Conservation (phyloP, 2,113 vertebrate genomes). For the Hassar affinis region DNA sequence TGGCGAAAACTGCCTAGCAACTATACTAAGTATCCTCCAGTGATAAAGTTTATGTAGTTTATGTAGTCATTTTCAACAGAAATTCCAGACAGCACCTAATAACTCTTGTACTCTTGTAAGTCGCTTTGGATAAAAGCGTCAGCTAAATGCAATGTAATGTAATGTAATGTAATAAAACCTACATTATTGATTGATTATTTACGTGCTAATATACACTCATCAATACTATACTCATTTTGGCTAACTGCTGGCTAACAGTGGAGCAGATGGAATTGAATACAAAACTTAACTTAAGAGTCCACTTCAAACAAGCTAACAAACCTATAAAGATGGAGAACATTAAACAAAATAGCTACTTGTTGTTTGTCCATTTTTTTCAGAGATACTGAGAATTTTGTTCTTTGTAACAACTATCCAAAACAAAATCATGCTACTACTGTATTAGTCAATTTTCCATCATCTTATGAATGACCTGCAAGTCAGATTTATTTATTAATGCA, state of each 20-base stretch:
- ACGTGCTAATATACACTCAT: background rate
- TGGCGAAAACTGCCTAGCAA: background rate
- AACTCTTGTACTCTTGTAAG: too few relatives aligned
- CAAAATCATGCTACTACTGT: too few relatives aligned
- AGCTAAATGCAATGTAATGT: too few relatives aligned
- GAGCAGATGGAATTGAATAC: background rate
- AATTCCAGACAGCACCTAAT: too few relatives aligned
- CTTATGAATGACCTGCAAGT: background rate
- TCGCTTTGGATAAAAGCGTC: too few relatives aligned
- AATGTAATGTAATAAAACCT: too few relatives aligned
- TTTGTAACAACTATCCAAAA: background rate
- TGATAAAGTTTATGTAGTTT: too few relatives aligned
- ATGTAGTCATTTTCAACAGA: too few relatives aligned
- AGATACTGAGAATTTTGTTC: background rate
- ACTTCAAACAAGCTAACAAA: background rate
- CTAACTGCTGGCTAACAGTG: background rate
- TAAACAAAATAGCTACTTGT: background rate
- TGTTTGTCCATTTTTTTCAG: slow-evolving; percentile 1
- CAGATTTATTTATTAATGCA: background rate
- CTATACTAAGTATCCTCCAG: too few relatives aligned
- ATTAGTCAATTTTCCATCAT: background rate
- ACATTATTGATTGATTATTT: too few relatives aligned
- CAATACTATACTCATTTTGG: too few relatives aligned
- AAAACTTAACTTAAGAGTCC: background rate
- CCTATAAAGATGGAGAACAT: background rate